Conservation (phyloP, 2,888 invertebrate genomes). For the Cheilosia pagana region DNA sequence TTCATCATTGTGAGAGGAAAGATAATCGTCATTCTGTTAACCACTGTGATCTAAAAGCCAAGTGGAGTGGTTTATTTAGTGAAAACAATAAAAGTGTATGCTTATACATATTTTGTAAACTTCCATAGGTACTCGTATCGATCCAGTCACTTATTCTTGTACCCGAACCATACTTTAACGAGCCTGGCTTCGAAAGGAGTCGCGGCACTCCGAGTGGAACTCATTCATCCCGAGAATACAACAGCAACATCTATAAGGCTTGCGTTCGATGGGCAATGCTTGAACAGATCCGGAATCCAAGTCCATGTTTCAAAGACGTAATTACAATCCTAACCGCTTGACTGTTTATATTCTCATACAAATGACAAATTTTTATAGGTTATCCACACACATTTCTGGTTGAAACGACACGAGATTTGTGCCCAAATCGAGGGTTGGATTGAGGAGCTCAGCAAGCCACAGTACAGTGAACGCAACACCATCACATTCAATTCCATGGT, state of each 20-base stretch:
- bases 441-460: slow-evolving; percentile 91
- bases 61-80: too few species aligned
- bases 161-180: slow-evolving; percentile 97
- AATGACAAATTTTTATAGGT: slow-evolving; percentile 85
- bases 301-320: slow-evolving; percentile 95
- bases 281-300: slow-evolving; percentile 95
- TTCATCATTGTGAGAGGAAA: too few species aligned
- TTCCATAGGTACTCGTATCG: slow-evolving; percentile 91
- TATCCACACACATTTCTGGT: slow-evolving; percentile 96
- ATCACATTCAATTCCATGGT: slow-evolving; percentile 91
- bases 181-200: slow-evolving; percentile 96
- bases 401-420: slow-evolving; percentile 95
- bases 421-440: slow-evolving; percentile 96
- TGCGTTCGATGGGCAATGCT: slow-evolving; percentile 98
- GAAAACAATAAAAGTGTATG: neutral
- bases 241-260: slow-evolving; percentile 97
- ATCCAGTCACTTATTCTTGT: slow-evolving; percentile 96
- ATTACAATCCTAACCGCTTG: slow-evolving; percentile 68
- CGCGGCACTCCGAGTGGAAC: slow-evolving; percentile 94
- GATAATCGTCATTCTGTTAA: too few species aligned
- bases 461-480: slow-evolving; percentile 89
- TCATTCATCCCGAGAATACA: slow-evolving; percentile 96
- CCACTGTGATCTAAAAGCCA: too few species aligned
- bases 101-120: neutral
- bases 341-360: neutral